phyloP scores from a whole-genome alignment of 2,113 vertebrate genomes.

The Cyprinodon variegatus region DNA sequence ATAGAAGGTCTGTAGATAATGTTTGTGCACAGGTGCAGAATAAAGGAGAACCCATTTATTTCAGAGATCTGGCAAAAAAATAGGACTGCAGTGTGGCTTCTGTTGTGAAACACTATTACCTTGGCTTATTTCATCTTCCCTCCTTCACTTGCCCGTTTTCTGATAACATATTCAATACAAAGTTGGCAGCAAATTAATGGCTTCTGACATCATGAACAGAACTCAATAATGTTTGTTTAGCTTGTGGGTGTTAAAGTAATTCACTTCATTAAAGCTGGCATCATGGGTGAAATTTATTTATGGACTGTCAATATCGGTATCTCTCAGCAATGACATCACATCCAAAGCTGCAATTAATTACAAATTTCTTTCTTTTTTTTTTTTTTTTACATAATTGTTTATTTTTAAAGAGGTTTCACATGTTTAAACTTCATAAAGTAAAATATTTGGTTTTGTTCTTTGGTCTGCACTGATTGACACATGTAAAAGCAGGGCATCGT shows the following conservation, averaged over 20 bases:
- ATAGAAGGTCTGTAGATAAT: slow-evolving; percentile 50
- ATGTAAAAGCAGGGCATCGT: too few species aligned
- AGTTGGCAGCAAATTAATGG: slow-evolving; percentile 68
- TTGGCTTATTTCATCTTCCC: slow-evolving; percentile 61
- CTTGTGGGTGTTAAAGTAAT: slow-evolving; percentile 49
- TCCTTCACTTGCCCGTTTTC: slow-evolving; percentile 51
- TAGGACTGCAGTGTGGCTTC: slow-evolving; percentile 57
- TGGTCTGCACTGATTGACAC: too few species aligned
- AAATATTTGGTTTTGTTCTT: too few species aligned
- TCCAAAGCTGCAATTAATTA: slow-evolving; percentile 3
- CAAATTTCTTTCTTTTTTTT: neutral
- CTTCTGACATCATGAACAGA: slow-evolving; percentile 69
- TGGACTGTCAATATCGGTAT: slow-evolving; percentile 42
- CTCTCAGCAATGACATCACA: slow-evolving; percentile 29
- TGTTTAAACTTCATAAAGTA: too few species aligned
- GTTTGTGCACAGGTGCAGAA: slow-evolving; percentile 51
- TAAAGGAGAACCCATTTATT: slow-evolving; percentile 49
- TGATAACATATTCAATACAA: slow-evolving; percentile 67
- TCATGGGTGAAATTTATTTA: slow-evolving; percentile 54
- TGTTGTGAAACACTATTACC: slow-evolving; percentile 68
- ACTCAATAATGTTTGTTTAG: slow-evolving; percentile 60
- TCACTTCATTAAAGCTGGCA: slow-evolving; percentile 55
- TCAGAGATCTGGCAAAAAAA: slow-evolving; percentile 52
- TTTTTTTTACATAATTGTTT: neutral
- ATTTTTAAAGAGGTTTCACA: neutral